A percentile compares a stretch with the other conserved stretches of the same genome.
These are phyloP conservation scores for Peromyscus attwateri DNA, from an alignment of 2,797 vertebrate genomes.

Conservation along the genomic window DNA sequence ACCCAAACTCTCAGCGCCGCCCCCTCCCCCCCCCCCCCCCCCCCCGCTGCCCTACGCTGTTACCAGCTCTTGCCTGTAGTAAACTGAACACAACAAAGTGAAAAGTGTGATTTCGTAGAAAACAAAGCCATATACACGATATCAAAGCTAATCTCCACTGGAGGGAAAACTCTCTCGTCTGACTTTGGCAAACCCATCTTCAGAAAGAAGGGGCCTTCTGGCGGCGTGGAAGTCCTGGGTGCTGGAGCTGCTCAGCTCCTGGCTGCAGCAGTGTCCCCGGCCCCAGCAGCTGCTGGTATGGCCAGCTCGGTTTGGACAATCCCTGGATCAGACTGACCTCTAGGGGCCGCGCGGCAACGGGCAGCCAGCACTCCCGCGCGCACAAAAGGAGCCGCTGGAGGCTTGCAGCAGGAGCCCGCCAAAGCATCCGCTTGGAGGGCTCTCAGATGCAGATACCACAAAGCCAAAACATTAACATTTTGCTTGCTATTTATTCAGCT, in stretches of 20 bases:
- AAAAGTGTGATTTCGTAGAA: background rate
- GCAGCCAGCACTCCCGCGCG: constrained; percentile 60
- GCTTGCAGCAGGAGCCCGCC: constrained; percentile 6
- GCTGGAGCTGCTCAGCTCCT: background rate
- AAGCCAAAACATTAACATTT: constrained; percentile 82
- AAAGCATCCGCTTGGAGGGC: constrained; percentile 45
- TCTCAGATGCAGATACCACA: constrained; percentile 64
- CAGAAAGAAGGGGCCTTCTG: background rate
- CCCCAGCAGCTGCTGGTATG: background rate
- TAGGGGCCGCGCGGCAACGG: constrained; percentile 80
- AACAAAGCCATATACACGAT: background rate
- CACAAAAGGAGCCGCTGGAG: background rate
- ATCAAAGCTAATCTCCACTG: background rate
- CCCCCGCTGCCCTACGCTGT: background rate
- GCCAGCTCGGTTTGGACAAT: constrained; percentile 59
- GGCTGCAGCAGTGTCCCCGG: background rate
- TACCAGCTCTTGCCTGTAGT: background rate
- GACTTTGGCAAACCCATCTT: background rate
- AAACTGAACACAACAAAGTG: background rate
- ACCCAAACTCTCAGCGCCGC: background rate
- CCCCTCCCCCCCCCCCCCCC: too few species aligned
- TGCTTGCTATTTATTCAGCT: constrained; percentile 84
- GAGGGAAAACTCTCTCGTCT: background rate
- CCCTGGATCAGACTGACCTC: constrained; percentile 87
- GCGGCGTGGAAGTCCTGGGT: background rate